These are phyloP conservation scores for Nephrocerus scutellatus DNA, from an alignment of 2,888 invertebrate species.

Conservation along the genomic window DNA sequence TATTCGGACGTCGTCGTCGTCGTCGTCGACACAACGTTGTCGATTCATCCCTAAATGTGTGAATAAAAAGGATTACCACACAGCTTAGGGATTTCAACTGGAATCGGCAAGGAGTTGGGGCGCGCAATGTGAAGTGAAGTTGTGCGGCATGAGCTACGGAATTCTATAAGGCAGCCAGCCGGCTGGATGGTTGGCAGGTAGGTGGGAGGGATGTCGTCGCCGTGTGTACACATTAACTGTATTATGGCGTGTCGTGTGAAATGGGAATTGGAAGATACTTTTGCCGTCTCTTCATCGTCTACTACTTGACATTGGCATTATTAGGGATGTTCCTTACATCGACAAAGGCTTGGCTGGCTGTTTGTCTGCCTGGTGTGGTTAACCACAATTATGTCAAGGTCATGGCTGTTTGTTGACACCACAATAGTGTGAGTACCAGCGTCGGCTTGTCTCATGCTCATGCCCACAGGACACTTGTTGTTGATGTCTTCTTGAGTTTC, in stretches of 20 bases:
- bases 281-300: too few relatives aligned
- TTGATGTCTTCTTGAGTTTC: too few relatives aligned
- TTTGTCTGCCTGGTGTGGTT: constrained; percentile 10
- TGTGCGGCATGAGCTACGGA: too few relatives aligned
- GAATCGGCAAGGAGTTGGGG: constrained; percentile 13
- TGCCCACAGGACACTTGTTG: too few relatives aligned
- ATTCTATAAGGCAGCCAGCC: too few relatives aligned
- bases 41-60: constrained; percentile 23
- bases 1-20: too few relatives aligned
- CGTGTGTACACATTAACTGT: not conserved
- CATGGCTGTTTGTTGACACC: constrained; percentile 20
- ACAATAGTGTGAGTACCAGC: too few relatives aligned
- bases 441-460: too few relatives aligned
- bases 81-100: constrained; percentile 21
- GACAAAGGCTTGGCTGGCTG: constrained; percentile 12
- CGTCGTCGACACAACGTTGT: too few relatives aligned
- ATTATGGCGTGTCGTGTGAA: not conserved
- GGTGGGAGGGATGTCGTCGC: constrained; percentile 14
- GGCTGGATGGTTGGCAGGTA: not conserved
- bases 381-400: constrained; percentile 22
- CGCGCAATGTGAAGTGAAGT: too few relatives aligned
- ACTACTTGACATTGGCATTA: too few relatives aligned
- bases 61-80: constrained; percentile 25
- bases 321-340: too few relatives aligned
- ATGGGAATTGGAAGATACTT: constrained; percentile 9